Percentiles rank a stretch among this genome's conserved stretches.
Evolutionary conservation across 2,888 invertebrate genomes (phyloP).

Genomic region (Drosophila peninsularis): DNA sequence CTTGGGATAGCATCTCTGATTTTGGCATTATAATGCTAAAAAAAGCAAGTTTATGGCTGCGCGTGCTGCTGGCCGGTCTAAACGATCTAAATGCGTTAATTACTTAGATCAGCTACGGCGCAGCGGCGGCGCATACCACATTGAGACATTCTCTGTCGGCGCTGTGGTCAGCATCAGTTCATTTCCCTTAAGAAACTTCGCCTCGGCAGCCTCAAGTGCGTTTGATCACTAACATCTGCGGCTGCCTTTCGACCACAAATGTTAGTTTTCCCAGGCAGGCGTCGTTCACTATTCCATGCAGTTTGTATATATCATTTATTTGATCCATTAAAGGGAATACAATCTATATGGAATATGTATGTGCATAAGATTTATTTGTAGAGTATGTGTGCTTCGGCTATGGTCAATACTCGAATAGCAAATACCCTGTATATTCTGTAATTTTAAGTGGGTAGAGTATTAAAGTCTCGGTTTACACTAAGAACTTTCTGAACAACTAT

Average conservation of each 20-base stretch:
- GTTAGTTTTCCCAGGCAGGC: neutral
- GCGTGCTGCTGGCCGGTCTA: conserved; percentile 56
- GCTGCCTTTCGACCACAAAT: conserved; percentile 1
- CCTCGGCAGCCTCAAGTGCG: conserved; percentile 56
- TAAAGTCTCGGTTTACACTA: too few species aligned
- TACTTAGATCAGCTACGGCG: conserved; percentile 44
- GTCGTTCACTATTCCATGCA: neutral
- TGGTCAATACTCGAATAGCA: too few species aligned
- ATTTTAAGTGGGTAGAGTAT: too few species aligned
- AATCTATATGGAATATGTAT: neutral
- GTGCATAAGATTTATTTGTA: neutral
- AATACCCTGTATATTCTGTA: too few species aligned
- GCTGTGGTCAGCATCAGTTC: conserved; percentile 50
- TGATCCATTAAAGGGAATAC: neutral
- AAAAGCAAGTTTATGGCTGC: conserved; percentile 59
- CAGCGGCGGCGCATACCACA: conserved; percentile 9
- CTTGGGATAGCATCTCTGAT: conserved; percentile 29
- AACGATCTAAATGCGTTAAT: conserved; percentile 74
- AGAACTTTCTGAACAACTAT: too few species aligned
- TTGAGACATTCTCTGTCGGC: conserved; percentile 24
- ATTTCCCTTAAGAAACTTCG: conserved; percentile 29
- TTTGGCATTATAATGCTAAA: conserved; percentile 63
- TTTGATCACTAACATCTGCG: conserved; percentile 63
- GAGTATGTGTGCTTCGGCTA: neutral
- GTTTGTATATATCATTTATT: neutral